phyloP scores from a whole-genome alignment of 2,113 vertebrate genomes.

The Corythaeola cristata region DNA sequence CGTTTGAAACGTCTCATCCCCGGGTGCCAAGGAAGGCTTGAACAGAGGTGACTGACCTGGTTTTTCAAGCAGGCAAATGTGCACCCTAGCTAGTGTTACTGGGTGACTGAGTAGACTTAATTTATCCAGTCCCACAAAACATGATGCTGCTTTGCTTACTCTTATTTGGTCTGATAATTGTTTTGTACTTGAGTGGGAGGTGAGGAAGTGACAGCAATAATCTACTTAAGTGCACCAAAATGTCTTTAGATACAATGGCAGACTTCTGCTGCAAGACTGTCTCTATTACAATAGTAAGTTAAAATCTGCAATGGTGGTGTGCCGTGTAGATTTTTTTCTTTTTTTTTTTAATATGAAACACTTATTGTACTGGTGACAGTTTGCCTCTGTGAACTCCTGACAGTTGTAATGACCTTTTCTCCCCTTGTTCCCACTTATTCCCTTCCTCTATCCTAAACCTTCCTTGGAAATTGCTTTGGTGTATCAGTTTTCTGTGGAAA shows the following conservation, averaged over 20 bases:
- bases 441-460: background rate
- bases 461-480: background rate
- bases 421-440: background rate
- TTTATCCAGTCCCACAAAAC: background rate
- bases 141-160: background rate
- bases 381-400: background rate
- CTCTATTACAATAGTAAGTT: background rate
- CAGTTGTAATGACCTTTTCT: background rate
- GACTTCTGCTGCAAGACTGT: background rate
- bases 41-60: background rate
- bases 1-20: accelerated
- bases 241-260: background rate
- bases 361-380: background rate
- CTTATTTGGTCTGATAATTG: background rate
- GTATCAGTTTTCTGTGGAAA: background rate
- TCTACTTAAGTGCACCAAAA: background rate
- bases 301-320: background rate
- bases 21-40: background rate
- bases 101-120: background rate
- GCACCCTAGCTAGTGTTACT: background rate
- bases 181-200: background rate
- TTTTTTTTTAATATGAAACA: background rate
- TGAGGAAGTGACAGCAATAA: background rate
- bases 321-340: background rate
- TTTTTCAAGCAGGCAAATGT: background rate